phyloP scores from a whole-genome alignment of 2,888 invertebrate genomes.

The Cheilosia impressa region DNA sequence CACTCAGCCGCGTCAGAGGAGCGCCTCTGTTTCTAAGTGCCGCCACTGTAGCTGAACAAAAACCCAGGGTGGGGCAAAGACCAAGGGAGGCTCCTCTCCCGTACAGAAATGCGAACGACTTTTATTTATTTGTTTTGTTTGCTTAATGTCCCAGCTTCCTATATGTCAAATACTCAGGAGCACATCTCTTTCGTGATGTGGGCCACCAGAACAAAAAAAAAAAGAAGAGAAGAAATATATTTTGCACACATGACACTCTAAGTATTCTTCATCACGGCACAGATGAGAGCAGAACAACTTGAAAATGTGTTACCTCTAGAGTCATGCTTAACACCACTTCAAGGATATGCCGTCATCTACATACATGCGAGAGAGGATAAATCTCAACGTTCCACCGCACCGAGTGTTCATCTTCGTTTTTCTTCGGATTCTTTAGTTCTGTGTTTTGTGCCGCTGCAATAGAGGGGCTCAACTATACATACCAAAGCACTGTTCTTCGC shows the following conservation, averaged over 20 bases:
- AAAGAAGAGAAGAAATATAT: no score
- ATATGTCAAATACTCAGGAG: background rate
- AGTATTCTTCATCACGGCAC: conserved; percentile 34
- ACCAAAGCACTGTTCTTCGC: conserved; percentile 17
- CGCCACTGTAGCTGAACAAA: conserved; percentile 4
- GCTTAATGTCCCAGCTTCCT: conserved; percentile 6
- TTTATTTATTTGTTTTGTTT: conserved; percentile 38
- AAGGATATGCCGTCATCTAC: conserved; percentile 56
- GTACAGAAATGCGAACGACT: background rate
- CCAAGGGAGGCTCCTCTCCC: background rate
- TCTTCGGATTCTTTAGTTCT: conserved; percentile 19
- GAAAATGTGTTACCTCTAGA: conserved; percentile 70
- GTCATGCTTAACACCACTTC: conserved; percentile 69
- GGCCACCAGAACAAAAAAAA: conserved; percentile 17
- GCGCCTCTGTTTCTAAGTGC: conserved; percentile 48
- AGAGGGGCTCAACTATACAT: background rate
- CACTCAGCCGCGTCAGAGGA: conserved; percentile 17
- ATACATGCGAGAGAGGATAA: conserved; percentile 47
- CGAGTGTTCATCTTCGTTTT: conserved; percentile 14
- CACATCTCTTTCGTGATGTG: background rate
- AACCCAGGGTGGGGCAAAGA: background rate
- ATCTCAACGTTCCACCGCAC: conserved; percentile 50
- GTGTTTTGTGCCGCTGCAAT: background rate
- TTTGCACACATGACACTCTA: conserved; percentile 32
- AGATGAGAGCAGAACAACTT: conserved; percentile 35